phyloP scores from a whole-genome alignment of 2,113 vertebrate genomes.

The Typhlomys cinereus region DNA sequence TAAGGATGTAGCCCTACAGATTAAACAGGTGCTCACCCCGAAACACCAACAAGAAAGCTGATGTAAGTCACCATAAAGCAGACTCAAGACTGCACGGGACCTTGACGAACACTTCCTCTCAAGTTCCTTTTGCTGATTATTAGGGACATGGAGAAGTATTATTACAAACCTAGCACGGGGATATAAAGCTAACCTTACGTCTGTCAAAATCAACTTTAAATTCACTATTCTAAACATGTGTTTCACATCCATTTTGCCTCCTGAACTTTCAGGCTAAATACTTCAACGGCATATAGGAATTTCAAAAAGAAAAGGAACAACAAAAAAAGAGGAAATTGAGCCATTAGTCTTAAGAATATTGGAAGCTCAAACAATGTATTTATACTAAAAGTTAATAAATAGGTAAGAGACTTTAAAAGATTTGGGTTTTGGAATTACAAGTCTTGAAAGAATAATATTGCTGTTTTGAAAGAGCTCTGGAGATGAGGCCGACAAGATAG shows the following conservation, averaged over 20 bases:
- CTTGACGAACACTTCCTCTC: not conserved
- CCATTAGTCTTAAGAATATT: not conserved
- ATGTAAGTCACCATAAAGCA: not conserved
- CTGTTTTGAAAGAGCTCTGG: not conserved
- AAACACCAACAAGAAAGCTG: conserved; percentile 49
- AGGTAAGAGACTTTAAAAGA: not conserved
- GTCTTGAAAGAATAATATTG: not conserved
- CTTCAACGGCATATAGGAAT: conserved; percentile 2
- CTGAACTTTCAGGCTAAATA: not conserved
- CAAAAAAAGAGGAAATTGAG: not conserved
- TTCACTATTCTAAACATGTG: conserved; percentile 35
- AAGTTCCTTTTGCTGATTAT: not conserved
- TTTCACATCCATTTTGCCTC: not conserved
- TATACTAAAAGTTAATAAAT: not conserved
- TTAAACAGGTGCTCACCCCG: conserved; percentile 60
- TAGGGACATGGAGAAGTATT: conserved; percentile 1
- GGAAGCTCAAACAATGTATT: not conserved
- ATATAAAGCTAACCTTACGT: conserved; percentile 5
- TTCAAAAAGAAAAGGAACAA: not conserved
- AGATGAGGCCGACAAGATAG: too few species aligned
- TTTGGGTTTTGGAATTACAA: conserved; percentile 32
- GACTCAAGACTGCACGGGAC: not conserved
- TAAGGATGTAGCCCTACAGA: conserved; percentile 38
- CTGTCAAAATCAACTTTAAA: conserved; percentile 36
- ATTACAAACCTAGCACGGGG: conserved; percentile 32